Evolutionary conservation across 2,113 vertebrate genomes (phyloP).

Genomic region (Eudyptes chrysolophus): DNA sequence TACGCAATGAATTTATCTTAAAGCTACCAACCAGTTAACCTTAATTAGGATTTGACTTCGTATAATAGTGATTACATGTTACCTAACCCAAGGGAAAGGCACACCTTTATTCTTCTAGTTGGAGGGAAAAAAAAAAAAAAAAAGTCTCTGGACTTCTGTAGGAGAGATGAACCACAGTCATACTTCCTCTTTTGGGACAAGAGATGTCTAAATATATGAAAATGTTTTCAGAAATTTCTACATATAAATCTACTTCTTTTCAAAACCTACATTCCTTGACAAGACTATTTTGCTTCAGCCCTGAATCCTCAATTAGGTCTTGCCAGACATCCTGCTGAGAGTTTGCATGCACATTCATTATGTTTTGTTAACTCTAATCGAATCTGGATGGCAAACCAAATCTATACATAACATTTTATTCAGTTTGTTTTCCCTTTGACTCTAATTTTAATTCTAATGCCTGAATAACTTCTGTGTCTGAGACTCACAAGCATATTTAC

Average conservation of each 20-base stretch:
- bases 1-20: background rate
- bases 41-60: slow-evolving; percentile 20
- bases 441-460: slow-evolving; percentile 19
- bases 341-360: background rate
- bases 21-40: background rate
- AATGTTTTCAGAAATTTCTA: background rate
- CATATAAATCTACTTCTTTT: background rate
- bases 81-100: background rate
- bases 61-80: background rate
- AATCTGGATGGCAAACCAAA: background rate
- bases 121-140: background rate
- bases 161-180: background rate
- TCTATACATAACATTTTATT: slow-evolving; percentile 11
- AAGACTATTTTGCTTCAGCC: background rate
- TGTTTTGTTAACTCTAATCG: slow-evolving; percentile 1
- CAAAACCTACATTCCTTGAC: background rate
- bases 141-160: background rate
- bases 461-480: background rate
- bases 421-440: slow-evolving; percentile 15
- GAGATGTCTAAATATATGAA: background rate
- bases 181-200: background rate
- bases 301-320: background rate
- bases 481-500: background rate
- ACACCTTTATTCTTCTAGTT: background rate
- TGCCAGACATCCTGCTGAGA: background rate